Conservation (phyloP, 2,113 vertebrate species). For the Nothobranchius furzeri region DNA sequence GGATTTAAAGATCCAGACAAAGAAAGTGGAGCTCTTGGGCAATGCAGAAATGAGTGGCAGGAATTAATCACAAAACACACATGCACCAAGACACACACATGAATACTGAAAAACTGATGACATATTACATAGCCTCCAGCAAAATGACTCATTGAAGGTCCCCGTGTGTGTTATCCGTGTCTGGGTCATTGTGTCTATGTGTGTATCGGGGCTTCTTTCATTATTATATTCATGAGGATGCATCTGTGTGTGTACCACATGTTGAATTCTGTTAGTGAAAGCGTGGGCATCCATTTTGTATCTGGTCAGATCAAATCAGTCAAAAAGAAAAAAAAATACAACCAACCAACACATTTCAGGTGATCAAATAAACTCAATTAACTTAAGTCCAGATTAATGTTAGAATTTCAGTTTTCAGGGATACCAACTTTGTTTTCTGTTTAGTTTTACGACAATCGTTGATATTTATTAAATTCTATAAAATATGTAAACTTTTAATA, state of each 20-base stretch:
- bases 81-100: constrained; percentile 3
- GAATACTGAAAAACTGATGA: constrained; percentile 17
- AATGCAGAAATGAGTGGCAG: constrained; percentile 56
- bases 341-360: too few relatives aligned
- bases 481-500: too few relatives aligned
- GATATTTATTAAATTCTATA: too few relatives aligned
- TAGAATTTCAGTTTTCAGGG: too few relatives aligned
- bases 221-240: background rate
- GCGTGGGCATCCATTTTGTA: constrained; percentile 9
- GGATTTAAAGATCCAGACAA: constrained; percentile 29
- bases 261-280: constrained; percentile 30
- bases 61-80: constrained; percentile 56
- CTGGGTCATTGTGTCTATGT: background rate
- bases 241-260: constrained; percentile 8
- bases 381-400: too few relatives aligned
- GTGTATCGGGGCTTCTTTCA: background rate
- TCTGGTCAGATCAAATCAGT: constrained; percentile 34
- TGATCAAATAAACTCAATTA: too few relatives aligned
- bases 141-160: constrained; percentile 33
- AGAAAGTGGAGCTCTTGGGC: constrained; percentile 34
- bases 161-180: constrained; percentile 12
- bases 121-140: constrained; percentile 24
- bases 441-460: too few relatives aligned
- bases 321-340: too few relatives aligned
- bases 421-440: too few relatives aligned